Evolutionary conservation across 2,113 vertebrate species (phyloP), one percentile per base, ranked within the genome.

Genomic region (Dipodomys merriami): DNA sequence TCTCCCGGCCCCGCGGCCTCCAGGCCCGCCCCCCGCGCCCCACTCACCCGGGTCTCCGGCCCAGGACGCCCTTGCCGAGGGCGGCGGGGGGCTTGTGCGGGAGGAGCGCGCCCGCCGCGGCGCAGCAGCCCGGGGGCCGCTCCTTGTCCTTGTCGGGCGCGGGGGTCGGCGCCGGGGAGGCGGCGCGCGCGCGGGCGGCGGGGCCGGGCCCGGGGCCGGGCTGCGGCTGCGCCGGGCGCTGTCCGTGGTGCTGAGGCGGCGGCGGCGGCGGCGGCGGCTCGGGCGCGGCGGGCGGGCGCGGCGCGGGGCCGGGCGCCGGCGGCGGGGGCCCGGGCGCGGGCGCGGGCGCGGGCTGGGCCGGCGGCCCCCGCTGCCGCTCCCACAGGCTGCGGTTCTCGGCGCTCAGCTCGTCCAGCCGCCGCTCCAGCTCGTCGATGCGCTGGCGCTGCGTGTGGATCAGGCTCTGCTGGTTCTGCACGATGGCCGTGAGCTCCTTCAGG

Each of bases 391-490:
- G 98, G 98, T 99, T 99, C 98, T 99, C 99, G 53, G 98, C 98
- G 95, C 99, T 98, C 80, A 99, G 98, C 97, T 99, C 99, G 97
- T 99, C 99, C 97, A 99, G 98, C 74, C 99, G 98, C 98, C 98
- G 96, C 98, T 99, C 99, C 97, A 99, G 98, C 97, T 99, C 99
- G 97, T 99, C 99, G 97, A 99, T 99, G 96, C 99, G 98, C 95
- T 99, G 98, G 94, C 99, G 98, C 98, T 99, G 99, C 44, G 99
- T 99, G 97, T 99, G 99, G 97, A 99, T 99, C 96, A 99, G 99
- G 97, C 99, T 99, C 98, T 99, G 99, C 97, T 99, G 99, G 98
- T 99, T 99, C 98, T 99, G 99, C 84, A 99, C 99, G 97, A 99
- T 99, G 97, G 99, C 99, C 91, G 99, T 99, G 93, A 99, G 99